Evolutionary conservation across 2,888 invertebrate genomes (phyloP).

Genomic region (Himalopsyche japonica): DNA sequence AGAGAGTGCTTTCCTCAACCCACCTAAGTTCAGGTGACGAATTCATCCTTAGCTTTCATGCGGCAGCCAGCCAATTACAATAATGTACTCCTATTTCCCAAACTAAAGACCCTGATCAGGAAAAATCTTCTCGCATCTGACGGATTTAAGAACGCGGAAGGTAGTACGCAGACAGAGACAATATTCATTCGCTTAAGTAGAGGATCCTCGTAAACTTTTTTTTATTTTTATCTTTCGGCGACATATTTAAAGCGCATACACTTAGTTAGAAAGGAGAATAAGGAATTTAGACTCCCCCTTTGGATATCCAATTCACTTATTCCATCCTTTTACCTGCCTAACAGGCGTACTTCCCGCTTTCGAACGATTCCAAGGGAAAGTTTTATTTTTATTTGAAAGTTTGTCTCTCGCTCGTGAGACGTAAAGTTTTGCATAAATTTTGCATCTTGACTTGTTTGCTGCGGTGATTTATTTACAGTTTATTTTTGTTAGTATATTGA

Average conservation of each 20-base stretch:
- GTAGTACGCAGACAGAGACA: neutral
- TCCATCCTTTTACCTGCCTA: conserved; percentile 40
- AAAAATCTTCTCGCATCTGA: conserved; percentile 8
- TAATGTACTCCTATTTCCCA: conserved; percentile 15
- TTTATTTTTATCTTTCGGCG: conserved; percentile 31
- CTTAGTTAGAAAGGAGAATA: conserved; percentile 15
- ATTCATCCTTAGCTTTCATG: conserved; percentile 15
- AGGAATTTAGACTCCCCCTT: neutral
- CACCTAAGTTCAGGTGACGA: conserved; percentile 26
- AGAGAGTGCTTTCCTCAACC: neutral
- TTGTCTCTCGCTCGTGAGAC: neutral
- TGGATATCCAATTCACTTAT: conserved; percentile 38
- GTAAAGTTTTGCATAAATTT: conserved; percentile 2
- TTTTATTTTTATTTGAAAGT: neutral
- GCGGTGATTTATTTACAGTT: neutral
- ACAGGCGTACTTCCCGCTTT: conserved; percentile 37
- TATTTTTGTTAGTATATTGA: neutral
- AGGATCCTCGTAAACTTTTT: conserved; percentile 37
- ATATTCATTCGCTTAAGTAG: conserved; percentile 37
- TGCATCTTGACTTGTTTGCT: neutral
- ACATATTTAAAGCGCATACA: conserved; percentile 40
- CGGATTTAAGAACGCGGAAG: conserved; percentile 13
- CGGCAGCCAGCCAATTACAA: conserved; percentile 27
- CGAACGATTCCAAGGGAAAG: neutral
- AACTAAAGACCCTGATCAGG: conserved; percentile 22